Conservation (phyloP, 1,140 invertebrate species). For the Drosophila pectinifera region DNA sequence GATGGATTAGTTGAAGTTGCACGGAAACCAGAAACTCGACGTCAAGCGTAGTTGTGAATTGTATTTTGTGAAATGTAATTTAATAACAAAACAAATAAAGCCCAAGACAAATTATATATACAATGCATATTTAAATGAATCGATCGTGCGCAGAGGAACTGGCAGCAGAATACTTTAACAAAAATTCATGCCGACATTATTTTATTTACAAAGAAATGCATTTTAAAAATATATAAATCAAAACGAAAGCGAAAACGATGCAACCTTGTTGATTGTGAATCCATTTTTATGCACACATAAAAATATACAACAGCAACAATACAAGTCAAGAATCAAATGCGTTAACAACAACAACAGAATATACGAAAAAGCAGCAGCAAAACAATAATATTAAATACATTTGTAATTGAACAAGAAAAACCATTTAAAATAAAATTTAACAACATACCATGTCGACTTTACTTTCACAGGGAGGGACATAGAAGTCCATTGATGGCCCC, state of each 20-base stretch:
- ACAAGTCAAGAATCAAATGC: conserved; percentile 57
- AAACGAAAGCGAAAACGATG: conserved; percentile 29
- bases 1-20: conserved; percentile 64
- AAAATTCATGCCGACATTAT: conserved; percentile 69
- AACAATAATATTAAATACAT: conserved; percentile 81
- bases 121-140: conserved; percentile 76
- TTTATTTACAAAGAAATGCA: conserved; percentile 73
- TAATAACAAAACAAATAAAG: conserved; percentile 68
- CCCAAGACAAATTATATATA: conserved; percentile 72
- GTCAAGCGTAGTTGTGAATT: conserved; percentile 85
- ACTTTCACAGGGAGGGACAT: conserved; percentile 17
- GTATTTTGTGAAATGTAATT: conserved; percentile 85
- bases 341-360: conserved; percentile 53
- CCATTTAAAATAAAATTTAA: conserved; percentile 82
- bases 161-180: conserved; percentile 69
- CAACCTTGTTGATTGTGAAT: conserved; percentile 53
- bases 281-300: conserved; percentile 62
- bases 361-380: conserved; percentile 48
- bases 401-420: conserved; percentile 79
- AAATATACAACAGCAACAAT: conserved; percentile 24
- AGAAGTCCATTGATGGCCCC: conserved; percentile 4
- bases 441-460: conserved; percentile 61
- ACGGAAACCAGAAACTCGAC: conserved; percentile 68
- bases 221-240: conserved; percentile 62
- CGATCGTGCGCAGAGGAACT: conserved; percentile 36